Evolutionary conservation across 2,888 invertebrate species (phyloP), one percentile per base, ranked within the genome.

Genomic region (Melanargia galathea): DNA sequence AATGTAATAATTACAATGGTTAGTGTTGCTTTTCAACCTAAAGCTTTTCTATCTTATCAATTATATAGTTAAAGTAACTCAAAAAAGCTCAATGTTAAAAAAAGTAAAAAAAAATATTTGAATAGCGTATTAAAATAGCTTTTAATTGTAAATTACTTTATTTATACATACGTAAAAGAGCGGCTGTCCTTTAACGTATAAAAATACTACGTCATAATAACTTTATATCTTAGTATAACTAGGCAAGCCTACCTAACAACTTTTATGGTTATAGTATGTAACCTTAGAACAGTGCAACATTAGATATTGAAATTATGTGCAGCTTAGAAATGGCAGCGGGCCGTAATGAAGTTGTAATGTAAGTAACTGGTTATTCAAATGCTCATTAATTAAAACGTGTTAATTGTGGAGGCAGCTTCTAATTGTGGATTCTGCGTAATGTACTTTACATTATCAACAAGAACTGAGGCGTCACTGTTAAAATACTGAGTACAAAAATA

Each of bases 291-390:
- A 52, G 43, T 13, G 52, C 52, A 20, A 35, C 35, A 52, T 52
- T 52, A 52, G 7, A 52, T 52, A 52, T 52, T 52, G 33, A 52
- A 52, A 52, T 52, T 18, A 52, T 52, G 52, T 52, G 52, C 52
- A 52, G 20, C 33, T 52, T 1, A 52, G 52, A 33, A 33, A 52
- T 35, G 52, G 33, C 52, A 52, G 20, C 20, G 18, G 33, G 18
- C 33, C 52, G 52, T 60, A 60, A 63, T 52, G 16, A 60, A 62
- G 62, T 55, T 60, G 40, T 60, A 60, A 54, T 59, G 24, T 43
- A 51, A 40, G 38, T 26, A 49, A 69, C 70, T 62, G 65, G 68
- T 71, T 72, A 70, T 70, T 72, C 59, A 64, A 71, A 70, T 71
- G 45, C 45, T 46, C 62, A 65, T 59, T 66, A 69, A 69, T 66